Evolutionary conservation across 2,888 invertebrate species (phyloP).

Genomic region (Zaprionus bogoriensis): DNA sequence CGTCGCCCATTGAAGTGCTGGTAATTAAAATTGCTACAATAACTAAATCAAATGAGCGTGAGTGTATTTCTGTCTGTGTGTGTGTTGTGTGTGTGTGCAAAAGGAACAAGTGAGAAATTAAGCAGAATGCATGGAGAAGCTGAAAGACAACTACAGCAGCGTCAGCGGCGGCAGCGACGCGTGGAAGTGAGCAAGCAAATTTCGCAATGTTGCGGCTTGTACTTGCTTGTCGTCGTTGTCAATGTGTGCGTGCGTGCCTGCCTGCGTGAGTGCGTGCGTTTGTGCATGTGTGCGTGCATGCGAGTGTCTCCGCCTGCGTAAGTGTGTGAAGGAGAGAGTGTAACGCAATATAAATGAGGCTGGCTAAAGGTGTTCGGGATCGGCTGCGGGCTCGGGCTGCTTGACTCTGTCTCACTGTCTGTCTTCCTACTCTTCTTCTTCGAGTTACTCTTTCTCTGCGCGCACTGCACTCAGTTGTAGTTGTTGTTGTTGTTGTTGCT

Average conservation of each 20-base stretch:
- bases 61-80: conserved; percentile 7
- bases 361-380: conserved; percentile 62
- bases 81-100: conserved; percentile 23
- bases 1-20: conserved; percentile 57
- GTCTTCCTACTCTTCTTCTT: not conserved
- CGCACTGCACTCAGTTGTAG: conserved; percentile 4
- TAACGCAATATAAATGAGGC: conserved; percentile 47
- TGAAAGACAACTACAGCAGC: conserved; percentile 12
- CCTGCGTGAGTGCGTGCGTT: conserved; percentile 12
- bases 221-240: conserved; percentile 7
- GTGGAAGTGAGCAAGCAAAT: conserved; percentile 64
- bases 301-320: not conserved
- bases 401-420: conserved; percentile 24
- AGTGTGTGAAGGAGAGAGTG: conserved; percentile 4
- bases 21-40: conserved; percentile 72
- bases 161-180: conserved; percentile 4
- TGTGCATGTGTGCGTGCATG: conserved; percentile 11
- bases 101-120: conserved; percentile 67
- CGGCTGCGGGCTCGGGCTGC: conserved; percentile 19
- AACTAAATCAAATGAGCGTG: conserved; percentile 66
- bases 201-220: conserved; percentile 52
- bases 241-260: conserved; percentile 3
- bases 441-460: not conserved
- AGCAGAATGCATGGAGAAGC: conserved; percentile 42
- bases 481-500: conserved; percentile 14